A percentile compares a stretch with the other conserved stretches of the same genome.
phyloP scores from a whole-genome alignment of 2,888 invertebrate genomes.

The Drosophila helvetica region DNA sequence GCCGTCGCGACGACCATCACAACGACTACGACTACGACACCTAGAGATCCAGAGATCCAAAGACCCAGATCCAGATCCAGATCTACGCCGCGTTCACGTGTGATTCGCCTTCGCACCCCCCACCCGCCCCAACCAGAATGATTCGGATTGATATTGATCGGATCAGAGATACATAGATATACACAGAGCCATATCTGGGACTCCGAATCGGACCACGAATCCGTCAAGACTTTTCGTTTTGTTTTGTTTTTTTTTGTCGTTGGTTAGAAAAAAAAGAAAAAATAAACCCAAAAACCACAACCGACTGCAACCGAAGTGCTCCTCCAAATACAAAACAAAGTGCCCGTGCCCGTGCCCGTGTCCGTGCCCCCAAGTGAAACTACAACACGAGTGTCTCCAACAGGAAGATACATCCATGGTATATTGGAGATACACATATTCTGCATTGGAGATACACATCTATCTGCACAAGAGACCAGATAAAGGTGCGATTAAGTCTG shows the following conservation, averaged over 20 bases:
- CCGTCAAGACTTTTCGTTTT: conserved; percentile 9
- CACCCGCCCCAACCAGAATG: neutral
- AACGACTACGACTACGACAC: neutral
- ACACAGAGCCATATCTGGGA: too few species aligned
- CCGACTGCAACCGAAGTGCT: neutral
- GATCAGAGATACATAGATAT: too few species aligned
- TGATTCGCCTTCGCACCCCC: conserved; percentile 12
- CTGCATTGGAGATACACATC: neutral
- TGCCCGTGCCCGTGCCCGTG: too few species aligned
- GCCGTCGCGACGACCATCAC: conserved; percentile 32
- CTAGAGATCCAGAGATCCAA: neutral
- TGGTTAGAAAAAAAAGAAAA: neutral
- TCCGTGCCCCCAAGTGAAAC: too few species aligned
- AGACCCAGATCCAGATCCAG: conserved; percentile 2
- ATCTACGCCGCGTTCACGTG: conserved; percentile 19
- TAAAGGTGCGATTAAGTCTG: conserved; percentile 1
- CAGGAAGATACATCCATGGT: neutral
- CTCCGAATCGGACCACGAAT: neutral
- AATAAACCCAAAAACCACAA: neutral
- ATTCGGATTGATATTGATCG: neutral
- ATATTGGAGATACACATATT: neutral
- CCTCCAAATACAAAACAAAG: too few species aligned
- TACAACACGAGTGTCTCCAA: neutral
- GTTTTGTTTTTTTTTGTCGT: conserved; percentile 19
- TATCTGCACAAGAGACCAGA: neutral